Evolutionary conservation across 2,797 vertebrate species (phyloP), one percentile per base, ranked within the genome.

Genomic region (Onychomys torridus): DNA sequence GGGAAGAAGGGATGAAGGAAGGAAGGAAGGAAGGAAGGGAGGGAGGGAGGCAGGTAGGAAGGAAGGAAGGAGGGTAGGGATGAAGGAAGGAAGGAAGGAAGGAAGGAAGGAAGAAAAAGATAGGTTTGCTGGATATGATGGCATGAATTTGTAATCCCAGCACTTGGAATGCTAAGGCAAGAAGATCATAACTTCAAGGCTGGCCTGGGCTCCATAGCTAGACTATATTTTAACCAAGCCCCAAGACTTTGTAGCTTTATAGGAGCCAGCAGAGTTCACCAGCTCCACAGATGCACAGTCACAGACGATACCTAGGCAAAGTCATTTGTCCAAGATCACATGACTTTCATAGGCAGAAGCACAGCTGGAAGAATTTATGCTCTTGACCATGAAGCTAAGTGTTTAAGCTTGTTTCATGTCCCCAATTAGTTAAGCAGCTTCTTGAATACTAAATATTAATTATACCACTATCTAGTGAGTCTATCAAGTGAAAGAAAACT

Each of bases 401-500:
- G 14, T 37, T 25, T 14, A 49, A 32, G 57, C 13, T 77, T 85
- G 19, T 40, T 59, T 52, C 46, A 43, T 65, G 87, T 82, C 75
- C 16, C n/a, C 29, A 46, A 52, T 21, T 21, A 43, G 37, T 29
- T 55, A 61, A 43, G n/a, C 65, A 69, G n/a, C 71, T 67, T 61
- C 92, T 94, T 94, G 61, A 61, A 91, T 43, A 86, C 46, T 84
- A 67, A 83, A 75, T 40, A 61, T 86, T 32, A 29, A 46, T 59
- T 87, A 32, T 17, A 21, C 71, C 57, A 29, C 37, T 55, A 17
- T 6, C 67, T 11, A 25, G 29, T 49, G 23, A 46, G 59, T 92
- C 17, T 9, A 55, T 77, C 21, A 27, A 82, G 52, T 32, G 59
- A 83, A 34, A 67, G 55, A 4, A 67, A 85, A 73, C 7, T 65